Percentiles rank a stretch among this genome's conserved stretches.
Conservation (phyloP, 92 coral and sea anemone genomes). For the Epizoanthus ramosus region DNA sequence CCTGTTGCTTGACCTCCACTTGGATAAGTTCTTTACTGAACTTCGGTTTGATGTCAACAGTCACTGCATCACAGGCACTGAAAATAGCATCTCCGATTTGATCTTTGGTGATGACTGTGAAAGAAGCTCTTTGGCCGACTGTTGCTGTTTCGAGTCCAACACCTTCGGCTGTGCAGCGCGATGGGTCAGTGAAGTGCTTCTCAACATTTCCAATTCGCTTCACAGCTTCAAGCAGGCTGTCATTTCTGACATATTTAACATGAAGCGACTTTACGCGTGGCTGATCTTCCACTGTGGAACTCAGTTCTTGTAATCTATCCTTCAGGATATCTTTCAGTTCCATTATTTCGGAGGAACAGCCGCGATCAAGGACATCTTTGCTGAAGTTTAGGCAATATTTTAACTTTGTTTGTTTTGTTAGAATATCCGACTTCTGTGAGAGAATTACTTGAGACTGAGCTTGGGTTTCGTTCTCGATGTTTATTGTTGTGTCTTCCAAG, state of each 20-base stretch:
- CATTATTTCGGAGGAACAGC: conserved; percentile 21
- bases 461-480: neutral
- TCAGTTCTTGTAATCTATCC: conserved; percentile 24
- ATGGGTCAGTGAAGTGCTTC: conserved; percentile 9
- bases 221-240: neutral
- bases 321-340: neutral
- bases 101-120: conserved; percentile 29
- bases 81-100: neutral
- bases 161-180: conserved; percentile 1
- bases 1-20: neutral
- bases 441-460: neutral
- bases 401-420: neutral
- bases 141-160: neutral
- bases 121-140: neutral
- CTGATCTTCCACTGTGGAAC: neutral
- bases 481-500: neutral
- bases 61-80: neutral
- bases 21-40: neutral
- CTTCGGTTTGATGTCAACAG: conserved; percentile 12
- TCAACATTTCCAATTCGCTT: conserved; percentile 8
- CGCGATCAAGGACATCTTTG: conserved; percentile 24
- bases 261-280: neutral
- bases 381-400: conserved; percentile 8
- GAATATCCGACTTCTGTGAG: neutral
- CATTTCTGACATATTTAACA: neutral